These are phyloP conservation scores for Platanista minor DNA, from an alignment of 2,113 vertebrate species.

Conservation along the genomic window DNA sequence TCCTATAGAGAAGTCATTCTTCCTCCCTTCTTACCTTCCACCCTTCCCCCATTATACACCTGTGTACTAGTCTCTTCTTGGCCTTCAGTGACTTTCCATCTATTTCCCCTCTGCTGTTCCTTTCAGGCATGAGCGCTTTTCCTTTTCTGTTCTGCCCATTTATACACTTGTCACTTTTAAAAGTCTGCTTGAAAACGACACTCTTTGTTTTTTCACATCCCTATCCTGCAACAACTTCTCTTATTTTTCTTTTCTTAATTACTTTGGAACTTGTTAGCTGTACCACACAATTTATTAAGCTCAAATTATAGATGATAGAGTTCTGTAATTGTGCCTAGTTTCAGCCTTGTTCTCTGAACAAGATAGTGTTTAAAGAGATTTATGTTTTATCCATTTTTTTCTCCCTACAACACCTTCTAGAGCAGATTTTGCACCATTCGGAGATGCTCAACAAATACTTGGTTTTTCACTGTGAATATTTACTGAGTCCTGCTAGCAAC, in stretches of 20 bases:
- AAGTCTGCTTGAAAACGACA: neutral
- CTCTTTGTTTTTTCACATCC: neutral
- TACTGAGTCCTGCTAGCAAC: neutral
- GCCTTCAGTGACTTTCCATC: neutral
- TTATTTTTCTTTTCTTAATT: conserved; percentile 36
- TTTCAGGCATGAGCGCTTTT: neutral
- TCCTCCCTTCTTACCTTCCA: neutral
- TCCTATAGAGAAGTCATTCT: neutral
- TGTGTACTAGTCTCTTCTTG: neutral
- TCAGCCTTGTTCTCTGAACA: neutral
- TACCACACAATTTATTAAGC: conserved; percentile 7
- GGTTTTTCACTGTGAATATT: neutral
- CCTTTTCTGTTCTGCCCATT: neutral
- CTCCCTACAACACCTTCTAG: neutral
- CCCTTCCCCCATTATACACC: neutral
- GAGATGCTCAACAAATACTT: neutral
- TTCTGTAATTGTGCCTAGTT: neutral
- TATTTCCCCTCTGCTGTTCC: neutral
- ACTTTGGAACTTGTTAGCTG: conserved; percentile 17
- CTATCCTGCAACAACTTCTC: neutral
- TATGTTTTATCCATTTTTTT: neutral
- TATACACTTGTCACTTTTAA: neutral
- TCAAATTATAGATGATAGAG: neutral
- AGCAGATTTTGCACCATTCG: neutral
- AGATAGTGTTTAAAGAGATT: conserved; percentile 32